Evolutionary conservation across 1,140 invertebrate species (phyloP).

Genomic region (Planococcus citri): DNA sequence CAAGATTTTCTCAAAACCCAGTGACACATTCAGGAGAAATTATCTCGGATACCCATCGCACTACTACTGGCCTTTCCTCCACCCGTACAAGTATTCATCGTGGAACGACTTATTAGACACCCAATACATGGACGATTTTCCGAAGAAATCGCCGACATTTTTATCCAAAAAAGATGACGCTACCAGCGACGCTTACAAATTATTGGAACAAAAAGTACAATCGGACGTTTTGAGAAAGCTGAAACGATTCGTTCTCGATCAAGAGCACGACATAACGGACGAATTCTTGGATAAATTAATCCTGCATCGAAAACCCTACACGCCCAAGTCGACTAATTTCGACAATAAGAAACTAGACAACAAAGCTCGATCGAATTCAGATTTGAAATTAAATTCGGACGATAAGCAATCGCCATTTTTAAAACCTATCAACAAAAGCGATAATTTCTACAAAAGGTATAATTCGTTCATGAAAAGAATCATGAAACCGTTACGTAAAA

Average conservation of each 20-base stretch:
- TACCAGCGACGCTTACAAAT: background rate
- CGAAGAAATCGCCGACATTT: background rate
- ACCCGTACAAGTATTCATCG: background rate
- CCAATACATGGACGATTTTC: background rate
- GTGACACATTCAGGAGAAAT: background rate
- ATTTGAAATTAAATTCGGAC: background rate
- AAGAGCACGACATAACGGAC: background rate
- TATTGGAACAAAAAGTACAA: background rate
- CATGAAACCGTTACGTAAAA: background rate
- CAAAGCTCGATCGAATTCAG: too few relatives aligned
- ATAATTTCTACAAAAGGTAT: constrained; percentile 14
- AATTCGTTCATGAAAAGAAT: constrained; percentile 12
- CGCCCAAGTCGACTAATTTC: background rate
- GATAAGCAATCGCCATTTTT: background rate
- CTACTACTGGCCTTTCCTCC: background rate
- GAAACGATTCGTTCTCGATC: background rate
- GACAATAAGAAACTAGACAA: background rate
- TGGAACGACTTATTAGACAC: background rate
- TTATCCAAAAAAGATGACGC: background rate
- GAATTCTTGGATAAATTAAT: background rate
- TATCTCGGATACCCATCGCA: background rate
- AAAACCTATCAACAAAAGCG: constrained; percentile 7
- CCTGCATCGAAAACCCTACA: background rate
- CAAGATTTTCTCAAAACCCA: background rate
- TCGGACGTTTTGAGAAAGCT: background rate